These are phyloP conservation scores for Lochmaea crataegi DNA, from an alignment of 2,888 invertebrate genomes.

Conservation along the genomic window DNA sequence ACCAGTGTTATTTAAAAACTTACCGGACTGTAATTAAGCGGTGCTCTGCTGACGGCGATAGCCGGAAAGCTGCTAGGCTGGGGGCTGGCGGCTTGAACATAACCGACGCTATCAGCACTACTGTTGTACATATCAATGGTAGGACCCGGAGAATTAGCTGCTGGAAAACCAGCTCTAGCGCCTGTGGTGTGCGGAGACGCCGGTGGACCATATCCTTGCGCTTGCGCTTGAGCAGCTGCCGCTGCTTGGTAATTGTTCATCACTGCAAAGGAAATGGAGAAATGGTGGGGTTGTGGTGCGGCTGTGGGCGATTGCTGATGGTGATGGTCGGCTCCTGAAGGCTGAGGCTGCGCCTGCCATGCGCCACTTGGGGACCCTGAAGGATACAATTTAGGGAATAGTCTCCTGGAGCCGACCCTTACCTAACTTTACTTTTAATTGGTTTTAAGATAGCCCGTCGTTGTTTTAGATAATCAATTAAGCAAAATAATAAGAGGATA, in stretches of 20 bases:
- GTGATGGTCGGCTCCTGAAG: constrained; percentile 59
- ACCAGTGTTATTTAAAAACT: constrained; percentile 63
- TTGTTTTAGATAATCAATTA: constrained; percentile 8
- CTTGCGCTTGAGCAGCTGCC: constrained; percentile 80
- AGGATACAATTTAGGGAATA: constrained; percentile 52
- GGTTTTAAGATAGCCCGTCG: neutral
- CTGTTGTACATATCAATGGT: constrained; percentile 94
- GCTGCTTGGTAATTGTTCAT: constrained; percentile 96
- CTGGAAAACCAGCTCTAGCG: constrained; percentile 74
- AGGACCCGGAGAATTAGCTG: constrained; percentile 82
- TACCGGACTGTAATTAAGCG: constrained; percentile 93
- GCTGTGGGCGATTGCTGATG: constrained; percentile 43
- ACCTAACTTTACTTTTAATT: constrained; percentile 17
- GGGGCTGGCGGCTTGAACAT: constrained; percentile 97
- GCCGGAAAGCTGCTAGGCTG: constrained; percentile 96
- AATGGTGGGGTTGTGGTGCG: constrained; percentile 58
- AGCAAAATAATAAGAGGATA: too few species aligned
- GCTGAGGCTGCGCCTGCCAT: constrained; percentile 51
- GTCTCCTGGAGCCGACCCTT: constrained; percentile 60
- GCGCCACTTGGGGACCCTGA: constrained; percentile 59
- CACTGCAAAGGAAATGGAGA: constrained; percentile 74
- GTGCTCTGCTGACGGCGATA: constrained; percentile 92
- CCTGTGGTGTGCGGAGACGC: constrained; percentile 82
- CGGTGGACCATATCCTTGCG: constrained; percentile 84
- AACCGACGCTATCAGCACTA: constrained; percentile 87